Conservation (phyloP, 2,888 invertebrate genomes). For the Drosophila peninsularis region DNA sequence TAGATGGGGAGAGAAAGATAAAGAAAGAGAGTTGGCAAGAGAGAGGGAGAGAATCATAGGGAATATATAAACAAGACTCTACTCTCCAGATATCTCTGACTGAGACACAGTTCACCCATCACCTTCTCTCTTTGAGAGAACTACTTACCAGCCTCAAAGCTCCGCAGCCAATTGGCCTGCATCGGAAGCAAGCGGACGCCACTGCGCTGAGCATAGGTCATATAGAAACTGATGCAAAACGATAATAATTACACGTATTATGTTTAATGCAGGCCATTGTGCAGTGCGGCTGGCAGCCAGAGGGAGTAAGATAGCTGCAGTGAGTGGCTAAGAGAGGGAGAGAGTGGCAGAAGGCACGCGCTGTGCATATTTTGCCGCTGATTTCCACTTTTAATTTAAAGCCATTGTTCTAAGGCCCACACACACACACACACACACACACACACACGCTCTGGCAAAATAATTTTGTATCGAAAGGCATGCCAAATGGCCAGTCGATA, state of each 20-base stretch:
- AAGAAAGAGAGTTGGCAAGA: neutral
- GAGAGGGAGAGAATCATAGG: neutral
- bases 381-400: constrained; percentile 76
- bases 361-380: constrained; percentile 58
- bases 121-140: too few species aligned
- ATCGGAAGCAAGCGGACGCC: constrained; percentile 25
- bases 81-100: too few species aligned
- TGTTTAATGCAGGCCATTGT: constrained; percentile 63
- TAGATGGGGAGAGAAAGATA: neutral
- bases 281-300: constrained; percentile 11
- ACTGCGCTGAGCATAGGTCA: constrained; percentile 29
- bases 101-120: too few species aligned
- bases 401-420: constrained; percentile 73
- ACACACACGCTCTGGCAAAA: constrained; percentile 30
- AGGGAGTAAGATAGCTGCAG: neutral
- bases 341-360: constrained; percentile 5
- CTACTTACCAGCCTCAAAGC: too few species aligned
- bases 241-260: constrained; percentile 80
- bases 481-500: constrained; percentile 45
- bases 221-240: constrained; percentile 66
- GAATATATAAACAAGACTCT: too few species aligned
- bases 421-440: constrained; percentile 41
- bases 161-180: too few species aligned
- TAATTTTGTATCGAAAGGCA: constrained; percentile 44
- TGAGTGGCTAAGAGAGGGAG: neutral